Conservation (phyloP, 2,888 invertebrate species). For the Blastobasis lacticolella region DNA sequence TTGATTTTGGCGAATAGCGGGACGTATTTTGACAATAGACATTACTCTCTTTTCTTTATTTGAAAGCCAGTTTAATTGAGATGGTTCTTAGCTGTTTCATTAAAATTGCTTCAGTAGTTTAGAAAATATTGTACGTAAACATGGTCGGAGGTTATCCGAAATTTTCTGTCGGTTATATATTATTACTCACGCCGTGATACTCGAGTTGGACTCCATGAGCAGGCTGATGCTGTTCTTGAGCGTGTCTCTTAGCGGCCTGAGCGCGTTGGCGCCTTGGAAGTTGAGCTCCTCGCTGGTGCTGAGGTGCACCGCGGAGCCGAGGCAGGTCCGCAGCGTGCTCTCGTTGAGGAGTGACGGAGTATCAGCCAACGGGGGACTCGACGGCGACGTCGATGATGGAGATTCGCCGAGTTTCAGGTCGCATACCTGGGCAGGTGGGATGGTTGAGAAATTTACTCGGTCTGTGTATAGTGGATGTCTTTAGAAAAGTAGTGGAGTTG, state of each 20-base stretch:
- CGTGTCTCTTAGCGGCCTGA: conserved; percentile 56
- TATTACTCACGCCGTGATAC: conserved; percentile 34
- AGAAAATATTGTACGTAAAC: too few relatives aligned
- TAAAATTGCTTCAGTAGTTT: too few relatives aligned
- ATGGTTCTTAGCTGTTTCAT: too few relatives aligned
- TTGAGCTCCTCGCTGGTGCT: conserved; percentile 57
- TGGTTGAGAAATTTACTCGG: too few relatives aligned
- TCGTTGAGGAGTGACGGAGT: conserved; percentile 42
- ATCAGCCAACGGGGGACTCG: conserved; percentile 20
- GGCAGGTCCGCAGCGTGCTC: conserved; percentile 40
- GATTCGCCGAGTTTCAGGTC: conserved; percentile 58
- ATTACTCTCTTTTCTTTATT: too few relatives aligned
- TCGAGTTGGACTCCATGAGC: conserved; percentile 52
- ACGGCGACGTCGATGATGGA: conserved; percentile 37
- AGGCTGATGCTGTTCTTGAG: conserved; percentile 62
- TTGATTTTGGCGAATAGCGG: too few relatives aligned
- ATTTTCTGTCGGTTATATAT: too few relatives aligned
- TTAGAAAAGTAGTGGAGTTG: too few relatives aligned
- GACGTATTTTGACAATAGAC: too few relatives aligned
- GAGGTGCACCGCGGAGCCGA: conserved; percentile 55
- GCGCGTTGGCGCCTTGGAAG: conserved; percentile 47
- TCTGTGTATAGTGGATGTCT: too few relatives aligned
- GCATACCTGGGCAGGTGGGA: conserved; percentile 35
- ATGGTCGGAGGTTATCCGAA: too few relatives aligned
- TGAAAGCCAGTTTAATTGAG: too few relatives aligned